Evolutionary conservation across 2,888 invertebrate species (phyloP).

Genomic region (Branchellion lobata): DNA sequence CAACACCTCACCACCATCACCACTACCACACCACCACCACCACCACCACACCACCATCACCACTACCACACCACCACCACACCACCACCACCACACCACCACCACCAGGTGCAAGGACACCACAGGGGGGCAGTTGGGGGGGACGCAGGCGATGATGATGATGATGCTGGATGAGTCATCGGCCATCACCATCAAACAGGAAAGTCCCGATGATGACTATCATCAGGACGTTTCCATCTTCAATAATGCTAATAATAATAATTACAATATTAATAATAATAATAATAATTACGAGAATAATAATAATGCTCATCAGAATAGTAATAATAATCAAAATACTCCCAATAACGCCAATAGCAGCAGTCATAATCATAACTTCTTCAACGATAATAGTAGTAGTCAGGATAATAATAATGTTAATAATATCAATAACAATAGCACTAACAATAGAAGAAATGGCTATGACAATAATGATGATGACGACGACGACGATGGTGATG

Average conservation of each 20-base stretch:
- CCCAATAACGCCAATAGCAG: too few relatives aligned
- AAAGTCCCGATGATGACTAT: neutral
- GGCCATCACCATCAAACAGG: neutral
- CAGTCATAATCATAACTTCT: neutral
- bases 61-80: constrained; percentile 33
- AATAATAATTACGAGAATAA: neutral
- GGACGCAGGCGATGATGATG: neutral
- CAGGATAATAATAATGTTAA: neutral
- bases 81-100: constrained; percentile 25
- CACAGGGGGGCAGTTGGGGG: too few relatives aligned
- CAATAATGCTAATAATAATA: too few relatives aligned
- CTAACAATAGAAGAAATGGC: neutral
- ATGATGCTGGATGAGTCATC: constrained; percentile 8
- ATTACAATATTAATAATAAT: too few relatives aligned
- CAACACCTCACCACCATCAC: constrained; percentile 35
- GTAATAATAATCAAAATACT: neutral
- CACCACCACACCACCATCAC: constrained; percentile 28
- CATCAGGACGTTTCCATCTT: too few relatives aligned
- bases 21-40: constrained; percentile 38
- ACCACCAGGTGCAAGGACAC: neutral
- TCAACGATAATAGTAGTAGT: neutral
- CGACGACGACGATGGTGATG: neutral
- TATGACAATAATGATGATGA: neutral
- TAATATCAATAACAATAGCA: neutral
- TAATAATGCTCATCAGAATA: neutral